Evolutionary conservation across 2,888 invertebrate genomes (phyloP), one percentile per base, ranked within the genome.

Genomic region (Lithophane ornitopus): DNA sequence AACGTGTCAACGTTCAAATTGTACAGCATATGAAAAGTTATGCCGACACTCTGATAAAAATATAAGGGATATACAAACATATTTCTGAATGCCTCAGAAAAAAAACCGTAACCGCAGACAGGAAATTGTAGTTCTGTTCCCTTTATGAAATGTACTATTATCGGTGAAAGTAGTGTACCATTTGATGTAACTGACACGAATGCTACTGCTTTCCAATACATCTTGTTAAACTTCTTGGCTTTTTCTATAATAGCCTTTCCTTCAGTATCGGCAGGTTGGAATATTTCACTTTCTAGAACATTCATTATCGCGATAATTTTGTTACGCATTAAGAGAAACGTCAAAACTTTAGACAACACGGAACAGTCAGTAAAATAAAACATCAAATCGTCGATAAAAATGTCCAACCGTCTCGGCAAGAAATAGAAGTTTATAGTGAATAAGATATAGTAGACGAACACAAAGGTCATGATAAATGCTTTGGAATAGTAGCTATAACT

Each of bases 1-100:
- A 94, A 94, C 3, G 92, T 87, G 72, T 95, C 94, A 41, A 93
- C 89, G 76, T 92, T 93, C 0, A 94, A 9, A 84, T 92, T 92
- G 54, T 83, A 92, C 9, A 91, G 85, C 92, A 94, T 91, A 49
- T 90, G 88, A 44, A 91, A 87, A 85, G 92, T 88, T 73, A 94
- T 93, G 0, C 93, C 92, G 19, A 91, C 3, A 61, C 78, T n/a
- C 82, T 95, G 94, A 71, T 94, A 95, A 0, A 92, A 85, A 80
- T 92, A 95, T 19, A 95, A 49, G 0, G 89, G 89, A 78, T 94
- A 94, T 61, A 92, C 86, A 72, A 88, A 91, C 11, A 11, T 84
- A 12, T 91, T 69, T 70, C 71, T 92, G 0, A 89, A 70, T 26
- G 86, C 80, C 0, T 93, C 90, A 0, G 92, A 82, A 3, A 95